These are phyloP conservation scores for Lithodes maja DNA, from an alignment of 2,888 invertebrate genomes.

Conservation along the genomic window DNA sequence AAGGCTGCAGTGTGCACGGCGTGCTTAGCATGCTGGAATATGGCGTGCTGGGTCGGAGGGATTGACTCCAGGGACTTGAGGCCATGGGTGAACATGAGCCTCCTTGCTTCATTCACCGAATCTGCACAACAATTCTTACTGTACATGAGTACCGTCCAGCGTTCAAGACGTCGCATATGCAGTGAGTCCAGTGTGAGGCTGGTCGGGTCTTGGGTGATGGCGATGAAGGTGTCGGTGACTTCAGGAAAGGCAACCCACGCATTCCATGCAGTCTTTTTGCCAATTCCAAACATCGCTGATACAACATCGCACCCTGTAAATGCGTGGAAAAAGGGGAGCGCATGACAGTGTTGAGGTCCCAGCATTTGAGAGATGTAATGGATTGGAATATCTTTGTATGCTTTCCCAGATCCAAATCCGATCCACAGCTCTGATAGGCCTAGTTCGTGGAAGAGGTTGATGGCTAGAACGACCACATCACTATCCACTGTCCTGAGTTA, in stretches of 20 bases:
- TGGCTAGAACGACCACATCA: conserved; percentile 10
- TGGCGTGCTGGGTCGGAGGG: conserved; percentile 18
- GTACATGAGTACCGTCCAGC: conserved; percentile 10
- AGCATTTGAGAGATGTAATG: not conserved
- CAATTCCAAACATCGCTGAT: conserved; percentile 3
- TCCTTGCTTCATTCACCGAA: conserved; percentile 1
- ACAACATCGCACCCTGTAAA: not conserved
- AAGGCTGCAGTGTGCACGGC: not conserved
- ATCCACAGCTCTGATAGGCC: conserved; percentile 8
- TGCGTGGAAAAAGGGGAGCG: not conserved
- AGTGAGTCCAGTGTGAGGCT: not conserved
- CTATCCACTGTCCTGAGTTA: conserved; percentile 9
- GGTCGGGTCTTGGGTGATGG: not conserved
- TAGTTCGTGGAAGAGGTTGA: not conserved
- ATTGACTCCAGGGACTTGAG: not conserved
- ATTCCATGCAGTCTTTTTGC: conserved; percentile 26
- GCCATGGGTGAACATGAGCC: conserved; percentile 6
- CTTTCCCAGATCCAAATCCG: conserved; percentile 2
- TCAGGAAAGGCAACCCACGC: not conserved
- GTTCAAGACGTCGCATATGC: not conserved
- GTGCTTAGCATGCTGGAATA: not conserved
- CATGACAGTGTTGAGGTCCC: not conserved
- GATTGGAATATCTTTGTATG: conserved; percentile 12
- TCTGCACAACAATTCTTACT: not conserved
- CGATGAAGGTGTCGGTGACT: conserved; percentile 3